Evolutionary conservation across 2,888 invertebrate species (phyloP), one percentile per base, ranked within the genome.

Genomic region (Trissolcus japonicus): DNA sequence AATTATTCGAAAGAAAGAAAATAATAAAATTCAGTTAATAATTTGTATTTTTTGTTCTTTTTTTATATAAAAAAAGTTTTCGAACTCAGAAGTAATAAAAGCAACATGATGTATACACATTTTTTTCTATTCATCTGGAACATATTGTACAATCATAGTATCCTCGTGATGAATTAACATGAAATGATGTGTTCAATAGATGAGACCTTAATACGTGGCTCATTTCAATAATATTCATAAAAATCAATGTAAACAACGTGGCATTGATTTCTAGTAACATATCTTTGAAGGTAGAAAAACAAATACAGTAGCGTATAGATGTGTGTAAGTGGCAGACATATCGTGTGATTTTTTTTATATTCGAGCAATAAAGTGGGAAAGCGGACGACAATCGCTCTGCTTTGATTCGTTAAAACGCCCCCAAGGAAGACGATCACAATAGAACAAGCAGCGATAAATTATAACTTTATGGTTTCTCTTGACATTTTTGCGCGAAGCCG

Each of bases 401-500:
- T 81, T 80, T 82, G 86, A 87, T 87, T 83, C 85, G 86, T 86
- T 85, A 85, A 84, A 83, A 83, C 87, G 87, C 87, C 87, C 85
- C 85, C 85, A 83, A 85, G 81, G 82, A 82, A 83, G 82, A 83
- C 83, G 80, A 78, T 79, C 80, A 87, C 87, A 86, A 88, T 87
- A 80, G 83, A 82, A 83, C 83, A 83, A 82, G 81, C 80, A 74
- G 83, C 86, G 84, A 88, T 87, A 88, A 88, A 88, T 88, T 88
- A 88, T 84, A 87, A 88, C 86, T 85, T 88, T 88, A 88, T 86
- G 85, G 86, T 86, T 86, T 85, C 86, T 86, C 85, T 80, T 82
- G 87, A 86, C 86, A 83, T 86, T 86, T 86, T 85, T 85, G 82
- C 84, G 81, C 84, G 83, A 79, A 76, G 85, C 84, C 84, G 84